Evolutionary conservation across 2,888 invertebrate species (phyloP).

Genomic region (Opisthograptis luteolata): DNA sequence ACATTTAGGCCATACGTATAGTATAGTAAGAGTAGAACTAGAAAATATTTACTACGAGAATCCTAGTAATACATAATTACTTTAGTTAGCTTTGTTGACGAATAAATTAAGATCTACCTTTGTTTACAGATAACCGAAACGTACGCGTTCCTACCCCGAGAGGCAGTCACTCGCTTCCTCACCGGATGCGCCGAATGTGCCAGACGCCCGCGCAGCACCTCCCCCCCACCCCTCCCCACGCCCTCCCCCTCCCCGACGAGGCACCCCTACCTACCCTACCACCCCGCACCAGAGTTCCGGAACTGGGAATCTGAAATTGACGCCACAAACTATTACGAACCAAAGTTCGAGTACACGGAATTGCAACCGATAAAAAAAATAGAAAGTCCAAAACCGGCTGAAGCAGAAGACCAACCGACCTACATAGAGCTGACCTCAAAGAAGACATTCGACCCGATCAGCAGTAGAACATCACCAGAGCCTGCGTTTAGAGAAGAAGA

Average conservation of each 20-base stretch:
- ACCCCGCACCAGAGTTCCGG: constrained; percentile 75
- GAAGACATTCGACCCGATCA: constrained; percentile 62
- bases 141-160: constrained; percentile 97
- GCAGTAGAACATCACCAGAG: constrained; percentile 66
- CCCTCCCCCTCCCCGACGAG: constrained; percentile 80
- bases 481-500: constrained; percentile 73
- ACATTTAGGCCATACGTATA: no score
- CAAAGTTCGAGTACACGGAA: constrained; percentile 70
- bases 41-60: no score
- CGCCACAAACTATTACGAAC: constrained; percentile 77
- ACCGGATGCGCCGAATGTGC: constrained; percentile 97
- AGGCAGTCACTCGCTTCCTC: constrained; percentile 97
- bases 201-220: constrained; percentile 88
- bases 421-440: constrained; percentile 77
- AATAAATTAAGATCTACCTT: constrained; percentile 16
- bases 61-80: constrained; percentile 17
- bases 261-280: constrained; percentile 69
- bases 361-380: constrained; percentile 74
- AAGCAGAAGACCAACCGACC: constrained; percentile 72
- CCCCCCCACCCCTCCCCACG: constrained; percentile 82
- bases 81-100: neutral
- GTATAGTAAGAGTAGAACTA: no score
- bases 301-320: constrained; percentile 83
- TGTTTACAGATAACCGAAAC: constrained; percentile 96
- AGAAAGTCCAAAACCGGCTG: constrained; percentile 68